Percentiles rank a stretch among this genome's conserved stretches.
Conservation (phyloP, 2,113 vertebrate species). For the Trogon surrucura region DNA sequence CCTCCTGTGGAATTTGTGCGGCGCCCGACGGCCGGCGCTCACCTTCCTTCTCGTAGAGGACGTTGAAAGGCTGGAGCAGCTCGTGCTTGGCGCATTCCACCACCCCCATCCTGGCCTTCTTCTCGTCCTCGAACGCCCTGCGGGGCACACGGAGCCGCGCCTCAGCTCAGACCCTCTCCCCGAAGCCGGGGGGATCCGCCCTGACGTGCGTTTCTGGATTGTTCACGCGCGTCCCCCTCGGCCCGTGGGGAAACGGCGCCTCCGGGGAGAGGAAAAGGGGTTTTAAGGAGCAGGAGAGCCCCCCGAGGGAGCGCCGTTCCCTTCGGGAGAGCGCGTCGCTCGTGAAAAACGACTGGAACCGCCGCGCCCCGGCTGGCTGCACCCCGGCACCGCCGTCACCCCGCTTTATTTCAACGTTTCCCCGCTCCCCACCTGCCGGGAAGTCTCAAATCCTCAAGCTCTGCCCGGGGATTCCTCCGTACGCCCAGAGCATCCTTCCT, state of each 20-base stretch:
- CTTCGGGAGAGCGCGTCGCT: too few relatives aligned
- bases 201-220: too few relatives aligned
- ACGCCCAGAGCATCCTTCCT: not conserved
- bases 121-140: conserved; percentile 96
- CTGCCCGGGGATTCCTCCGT: not conserved
- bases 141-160: not conserved
- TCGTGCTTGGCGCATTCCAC: conserved; percentile 98
- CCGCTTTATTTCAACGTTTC: not conserved
- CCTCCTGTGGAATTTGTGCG: not conserved
- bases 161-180: not conserved
- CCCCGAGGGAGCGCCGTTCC: too few relatives aligned
- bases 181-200: not conserved
- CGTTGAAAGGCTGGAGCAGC: conserved; percentile 93
- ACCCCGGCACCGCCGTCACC: too few relatives aligned
- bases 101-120: conserved; percentile 93
- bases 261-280: too few relatives aligned
- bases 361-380: too few relatives aligned
- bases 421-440: not conserved
- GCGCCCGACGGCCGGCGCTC: conserved; percentile 29
- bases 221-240: not conserved
- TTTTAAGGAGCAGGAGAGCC: too few relatives aligned
- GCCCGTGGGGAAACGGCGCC: too few relatives aligned
- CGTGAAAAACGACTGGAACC: not conserved
- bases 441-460: too few relatives aligned
- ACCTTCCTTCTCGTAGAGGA: conserved; percentile 98